phyloP scores from a whole-genome alignment of 92 coral and sea anemone species.

The Epizoanthus ramosus region DNA sequence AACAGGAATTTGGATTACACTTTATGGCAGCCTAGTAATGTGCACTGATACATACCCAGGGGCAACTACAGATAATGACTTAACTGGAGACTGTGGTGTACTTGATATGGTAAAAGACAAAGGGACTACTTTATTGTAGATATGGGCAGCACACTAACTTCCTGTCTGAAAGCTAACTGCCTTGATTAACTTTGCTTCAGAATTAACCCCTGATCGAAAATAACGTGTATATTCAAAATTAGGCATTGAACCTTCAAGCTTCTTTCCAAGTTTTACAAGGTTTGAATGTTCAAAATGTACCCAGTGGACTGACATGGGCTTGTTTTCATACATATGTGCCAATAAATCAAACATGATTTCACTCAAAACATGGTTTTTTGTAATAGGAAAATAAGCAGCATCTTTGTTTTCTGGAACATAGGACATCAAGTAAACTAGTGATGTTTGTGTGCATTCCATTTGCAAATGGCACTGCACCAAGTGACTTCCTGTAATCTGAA shows the following conservation, averaged over 20 bases:
- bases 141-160: too few relatives aligned
- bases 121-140: too few relatives aligned
- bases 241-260: constrained; percentile 35
- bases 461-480: constrained; percentile 64
- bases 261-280: constrained; percentile 41
- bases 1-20: constrained; percentile 61
- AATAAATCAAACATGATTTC: constrained; percentile 55
- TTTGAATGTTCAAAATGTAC: constrained; percentile 37
- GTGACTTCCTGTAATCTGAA: constrained; percentile 55
- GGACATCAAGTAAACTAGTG: constrained; percentile 62
- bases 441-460: constrained; percentile 59
- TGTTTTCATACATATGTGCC: constrained; percentile 39
- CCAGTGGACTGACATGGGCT: constrained; percentile 51
- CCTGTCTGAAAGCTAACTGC: constrained; percentile 34
- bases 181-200: constrained; percentile 47
- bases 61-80: constrained; percentile 58
- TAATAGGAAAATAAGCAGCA: constrained; percentile 49
- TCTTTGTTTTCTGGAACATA: constrained; percentile 56
- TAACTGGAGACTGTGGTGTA: constrained; percentile 63
- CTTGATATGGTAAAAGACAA: constrained; percentile 56
- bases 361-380: constrained; percentile 49
- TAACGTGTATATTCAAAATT: constrained; percentile 26
- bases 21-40: constrained; percentile 52
- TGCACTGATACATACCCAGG: constrained; percentile 67
- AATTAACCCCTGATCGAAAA: constrained; percentile 42